Percentiles rank a stretch among this genome's conserved stretches.
Evolutionary conservation across 1,140 invertebrate species (phyloP).

Genomic region (Ctenoplectra terminalis): DNA sequence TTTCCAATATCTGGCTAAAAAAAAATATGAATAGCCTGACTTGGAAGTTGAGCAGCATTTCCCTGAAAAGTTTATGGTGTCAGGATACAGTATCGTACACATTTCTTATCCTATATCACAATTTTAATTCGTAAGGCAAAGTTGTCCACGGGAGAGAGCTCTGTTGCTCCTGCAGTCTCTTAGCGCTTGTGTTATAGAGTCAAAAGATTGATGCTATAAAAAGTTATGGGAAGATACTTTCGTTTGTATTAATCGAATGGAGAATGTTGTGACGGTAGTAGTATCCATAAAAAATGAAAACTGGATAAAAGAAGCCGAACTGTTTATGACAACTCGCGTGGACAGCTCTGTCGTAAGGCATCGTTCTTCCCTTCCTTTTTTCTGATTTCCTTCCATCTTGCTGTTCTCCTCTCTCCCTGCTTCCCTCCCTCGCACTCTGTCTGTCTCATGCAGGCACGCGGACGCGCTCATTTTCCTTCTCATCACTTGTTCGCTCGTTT

Average conservation of each 20-base stretch:
- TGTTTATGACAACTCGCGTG: neutral
- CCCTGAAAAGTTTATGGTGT: constrained; percentile 28
- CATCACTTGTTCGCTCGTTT: neutral
- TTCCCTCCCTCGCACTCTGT: neutral
- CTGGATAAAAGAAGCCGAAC: neutral
- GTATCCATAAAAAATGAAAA: neutral
- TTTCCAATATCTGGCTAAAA: neutral
- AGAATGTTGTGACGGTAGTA: no score
- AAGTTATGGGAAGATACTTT: neutral
- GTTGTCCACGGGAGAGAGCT: neutral
- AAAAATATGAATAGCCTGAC: neutral
- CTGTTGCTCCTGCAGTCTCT: neutral
- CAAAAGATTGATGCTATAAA: neutral
- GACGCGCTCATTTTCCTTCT: neutral
- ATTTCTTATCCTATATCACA: constrained; percentile 49
- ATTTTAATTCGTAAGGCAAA: constrained; percentile 34
- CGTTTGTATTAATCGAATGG: neutral
- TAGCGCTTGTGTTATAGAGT: no score
- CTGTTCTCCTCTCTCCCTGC: no score
- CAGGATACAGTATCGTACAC: neutral
- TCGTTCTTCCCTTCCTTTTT: neutral
- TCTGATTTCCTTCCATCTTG: no score
- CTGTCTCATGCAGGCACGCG: neutral
- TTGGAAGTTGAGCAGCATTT: constrained; percentile 31
- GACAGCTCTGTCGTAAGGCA: neutral